phyloP scores from a whole-genome alignment of 2,888 invertebrate species.

The Timandra comae region DNA sequence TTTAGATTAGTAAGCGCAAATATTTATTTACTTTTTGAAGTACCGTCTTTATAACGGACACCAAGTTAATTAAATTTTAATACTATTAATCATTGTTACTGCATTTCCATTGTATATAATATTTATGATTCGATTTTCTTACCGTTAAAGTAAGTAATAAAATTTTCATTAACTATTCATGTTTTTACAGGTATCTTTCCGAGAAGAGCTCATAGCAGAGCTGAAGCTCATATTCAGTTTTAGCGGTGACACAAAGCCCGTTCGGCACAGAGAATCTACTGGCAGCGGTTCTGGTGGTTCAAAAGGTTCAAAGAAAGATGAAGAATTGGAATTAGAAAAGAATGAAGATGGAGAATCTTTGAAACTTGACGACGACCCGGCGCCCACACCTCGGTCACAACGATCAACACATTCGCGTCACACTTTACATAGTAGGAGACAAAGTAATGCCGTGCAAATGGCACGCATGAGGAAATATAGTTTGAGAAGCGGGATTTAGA shows the following conservation, averaged over 20 bases:
- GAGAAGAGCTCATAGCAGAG: constrained; percentile 81
- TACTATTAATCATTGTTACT: too few relatives aligned
- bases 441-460: constrained; percentile 63
- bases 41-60: too few relatives aligned
- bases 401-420: constrained; percentile 57
- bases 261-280: constrained; percentile 68
- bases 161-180: too few relatives aligned
- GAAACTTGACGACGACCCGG: constrained; percentile 35
- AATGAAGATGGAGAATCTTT: constrained; percentile 33
- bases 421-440: constrained; percentile 55
- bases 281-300: constrained; percentile 48
- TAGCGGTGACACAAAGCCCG: constrained; percentile 82
- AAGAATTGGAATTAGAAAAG: constrained; percentile 17
- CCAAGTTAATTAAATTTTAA: too few relatives aligned
- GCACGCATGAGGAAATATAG: constrained; percentile 58
- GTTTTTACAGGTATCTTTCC: constrained; percentile 76
- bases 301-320: constrained; percentile 35
- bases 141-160: too few relatives aligned
- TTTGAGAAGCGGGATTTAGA: constrained; percentile 18
- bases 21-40: too few relatives aligned
- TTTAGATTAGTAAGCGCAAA: too few relatives aligned
- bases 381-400: constrained; percentile 52
- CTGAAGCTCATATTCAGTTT: constrained; percentile 83
- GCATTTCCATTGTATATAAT: too few relatives aligned
- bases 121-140: too few relatives aligned